Conservation (phyloP, 2,888 invertebrate genomes). For the Phalangium opilio region DNA sequence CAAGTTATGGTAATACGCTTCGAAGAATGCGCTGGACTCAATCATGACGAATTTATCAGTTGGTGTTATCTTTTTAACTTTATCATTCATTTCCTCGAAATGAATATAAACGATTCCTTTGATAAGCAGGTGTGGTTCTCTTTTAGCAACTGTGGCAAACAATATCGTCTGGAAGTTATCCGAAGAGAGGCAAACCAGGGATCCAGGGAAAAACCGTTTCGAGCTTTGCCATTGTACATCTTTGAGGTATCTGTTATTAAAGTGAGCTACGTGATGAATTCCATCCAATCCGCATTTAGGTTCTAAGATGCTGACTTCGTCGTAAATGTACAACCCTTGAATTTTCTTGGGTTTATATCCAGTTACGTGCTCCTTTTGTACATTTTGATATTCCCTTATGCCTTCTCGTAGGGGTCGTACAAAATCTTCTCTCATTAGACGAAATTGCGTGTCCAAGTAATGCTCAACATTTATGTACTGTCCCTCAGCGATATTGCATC, state of each 20-base stretch:
- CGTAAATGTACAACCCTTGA: slow-evolving; percentile 36
- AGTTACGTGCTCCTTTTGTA: slow-evolving; percentile 23
- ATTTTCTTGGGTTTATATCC: slow-evolving; percentile 23
- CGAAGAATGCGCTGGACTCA: slow-evolving; percentile 62
- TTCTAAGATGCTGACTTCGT: slow-evolving; percentile 35
- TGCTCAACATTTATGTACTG: slow-evolving; percentile 46
- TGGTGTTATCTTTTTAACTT: neutral
- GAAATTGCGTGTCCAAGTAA: slow-evolving; percentile 61
- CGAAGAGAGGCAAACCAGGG: slow-evolving; percentile 52
- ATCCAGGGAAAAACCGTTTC: slow-evolving; percentile 51
- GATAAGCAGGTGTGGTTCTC: slow-evolving; percentile 29
- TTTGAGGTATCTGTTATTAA: neutral
- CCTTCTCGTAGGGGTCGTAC: slow-evolving; percentile 52
- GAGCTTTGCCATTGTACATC: slow-evolving; percentile 31
- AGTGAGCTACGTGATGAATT: neutral
- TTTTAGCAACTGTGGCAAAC: slow-evolving; percentile 49
- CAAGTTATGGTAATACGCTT: slow-evolving; percentile 59
- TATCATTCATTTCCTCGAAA: slow-evolving; percentile 10
- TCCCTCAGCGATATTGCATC: slow-evolving; percentile 43
- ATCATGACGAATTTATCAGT: slow-evolving; percentile 45
- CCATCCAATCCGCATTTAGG: slow-evolving; percentile 23
- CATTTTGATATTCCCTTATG: slow-evolving; percentile 37
- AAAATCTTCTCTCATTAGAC: slow-evolving; percentile 61
- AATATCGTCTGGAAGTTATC: slow-evolving; percentile 50
- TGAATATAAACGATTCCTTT: slow-evolving; percentile 26